Percentiles rank a stretch among this genome's conserved stretches.
Conservation (phyloP, 2,888 invertebrate species). For the Diplolepis rosae region DNA sequence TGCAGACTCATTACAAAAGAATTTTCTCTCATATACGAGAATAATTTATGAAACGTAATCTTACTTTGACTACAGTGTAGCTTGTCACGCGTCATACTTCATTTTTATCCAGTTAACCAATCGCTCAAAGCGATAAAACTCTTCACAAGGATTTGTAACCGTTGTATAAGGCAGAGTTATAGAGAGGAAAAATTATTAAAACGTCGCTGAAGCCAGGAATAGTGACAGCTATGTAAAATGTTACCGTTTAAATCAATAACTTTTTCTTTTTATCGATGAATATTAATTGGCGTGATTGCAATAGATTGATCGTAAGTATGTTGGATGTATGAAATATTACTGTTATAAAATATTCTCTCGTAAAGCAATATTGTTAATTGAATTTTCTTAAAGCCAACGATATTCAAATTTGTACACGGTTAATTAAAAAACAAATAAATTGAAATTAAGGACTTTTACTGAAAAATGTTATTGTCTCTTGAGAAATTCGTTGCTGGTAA, state of each 20-base stretch:
- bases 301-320: constrained; percentile 1
- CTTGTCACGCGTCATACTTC: constrained; percentile 23
- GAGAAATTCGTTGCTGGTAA: constrained; percentile 11
- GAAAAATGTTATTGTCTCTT: neutral
- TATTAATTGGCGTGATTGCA: constrained; percentile 22
- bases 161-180: constrained; percentile 5
- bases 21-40: neutral
- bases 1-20: neutral
- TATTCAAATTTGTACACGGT: neutral
- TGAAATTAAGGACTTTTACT: neutral
- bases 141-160: constrained; percentile 1
- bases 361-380: neutral
- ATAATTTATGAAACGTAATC: neutral
- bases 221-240: constrained; percentile 3
- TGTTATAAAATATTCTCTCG: neutral
- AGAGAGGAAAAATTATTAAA: neutral
- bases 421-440: constrained; percentile 2
- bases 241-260: constrained; percentile 11
- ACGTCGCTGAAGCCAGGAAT: constrained; percentile 8
- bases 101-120: constrained; percentile 50
- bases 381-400: neutral
- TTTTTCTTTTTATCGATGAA: constrained; percentile 8
- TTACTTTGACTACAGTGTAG: neutral
- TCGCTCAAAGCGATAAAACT: constrained; percentile 45
- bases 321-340: neutral